These are phyloP conservation scores for Watsonalla cultraria DNA, from an alignment of 2,888 invertebrate genomes.

Conservation along the genomic window DNA sequence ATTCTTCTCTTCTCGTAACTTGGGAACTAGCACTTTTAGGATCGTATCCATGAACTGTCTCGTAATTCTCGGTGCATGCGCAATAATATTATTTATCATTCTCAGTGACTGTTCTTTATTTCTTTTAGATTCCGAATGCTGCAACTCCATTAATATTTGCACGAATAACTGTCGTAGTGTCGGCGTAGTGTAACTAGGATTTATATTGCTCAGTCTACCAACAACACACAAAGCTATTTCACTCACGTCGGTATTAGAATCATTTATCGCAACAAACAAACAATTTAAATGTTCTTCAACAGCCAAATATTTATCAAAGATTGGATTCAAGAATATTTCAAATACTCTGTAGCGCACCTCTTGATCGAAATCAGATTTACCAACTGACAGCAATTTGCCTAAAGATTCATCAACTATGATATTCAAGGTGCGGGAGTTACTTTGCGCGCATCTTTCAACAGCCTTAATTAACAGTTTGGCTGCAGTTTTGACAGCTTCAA, in stretches of 20 bases:
- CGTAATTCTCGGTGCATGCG: slow-evolving; percentile 95
- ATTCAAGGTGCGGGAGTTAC: slow-evolving; percentile 89
- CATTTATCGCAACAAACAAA: slow-evolving; percentile 95
- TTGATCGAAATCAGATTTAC: slow-evolving; percentile 96
- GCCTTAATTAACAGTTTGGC: slow-evolving; percentile 92
- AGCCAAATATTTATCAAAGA: slow-evolving; percentile 96
- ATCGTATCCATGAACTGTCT: slow-evolving; percentile 97
- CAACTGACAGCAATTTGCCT: slow-evolving; percentile 92
- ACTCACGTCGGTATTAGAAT: slow-evolving; percentile 96
- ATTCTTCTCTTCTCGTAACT: slow-evolving; percentile 91
- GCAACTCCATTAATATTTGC: slow-evolving; percentile 94
- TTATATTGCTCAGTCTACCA: slow-evolving; percentile 93
- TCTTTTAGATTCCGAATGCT: slow-evolving; percentile 95
- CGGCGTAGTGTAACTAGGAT: slow-evolving; percentile 99
- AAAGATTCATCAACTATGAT: slow-evolving; percentile 95
- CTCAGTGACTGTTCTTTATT: slow-evolving; percentile 98
- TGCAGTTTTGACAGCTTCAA: slow-evolving; percentile 97
- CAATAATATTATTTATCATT: slow-evolving; percentile 96
- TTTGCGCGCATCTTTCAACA: slow-evolving; percentile 81
- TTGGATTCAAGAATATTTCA: slow-evolving; percentile 89
- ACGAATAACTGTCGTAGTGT: slow-evolving; percentile 94
- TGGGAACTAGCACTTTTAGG: slow-evolving; percentile 92
- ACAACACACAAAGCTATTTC: slow-evolving; percentile 95
- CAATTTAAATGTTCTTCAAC: slow-evolving; percentile 96
- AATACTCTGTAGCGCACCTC: slow-evolving; percentile 96